These are phyloP conservation scores for Dermochelys coriacea DNA, from an alignment of 2,797 vertebrate genomes.

Conservation along the genomic window DNA sequence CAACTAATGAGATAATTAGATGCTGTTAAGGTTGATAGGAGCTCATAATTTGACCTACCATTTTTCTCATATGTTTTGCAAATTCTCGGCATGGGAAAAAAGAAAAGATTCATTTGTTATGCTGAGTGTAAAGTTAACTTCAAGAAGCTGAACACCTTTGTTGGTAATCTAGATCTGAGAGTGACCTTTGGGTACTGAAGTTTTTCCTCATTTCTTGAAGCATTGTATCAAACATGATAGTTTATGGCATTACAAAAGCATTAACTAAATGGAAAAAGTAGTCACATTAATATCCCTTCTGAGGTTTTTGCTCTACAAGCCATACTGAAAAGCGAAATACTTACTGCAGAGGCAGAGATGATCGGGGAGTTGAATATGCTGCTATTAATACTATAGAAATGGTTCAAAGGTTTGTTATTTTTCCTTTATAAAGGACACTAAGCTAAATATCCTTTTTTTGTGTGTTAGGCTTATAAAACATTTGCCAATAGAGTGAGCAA, in stretches of 20 bases:
- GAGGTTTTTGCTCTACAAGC: not conserved
- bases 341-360: accelerated
- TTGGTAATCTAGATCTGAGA: not conserved
- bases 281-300: not conserved
- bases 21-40: accelerated
- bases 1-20: accelerated
- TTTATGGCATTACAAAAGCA: accelerated
- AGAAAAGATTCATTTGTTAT: not conserved
- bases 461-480: conserved; percentile 92
- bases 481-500: conserved; percentile 95
- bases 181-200: not conserved
- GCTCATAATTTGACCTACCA: accelerated
- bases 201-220: not conserved
- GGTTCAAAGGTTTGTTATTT: accelerated
- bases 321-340: accelerated
- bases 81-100: accelerated
- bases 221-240: not conserved
- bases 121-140: not conserved
- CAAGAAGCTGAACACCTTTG: accelerated
- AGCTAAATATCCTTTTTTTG: not conserved
- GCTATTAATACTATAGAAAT: not conserved
- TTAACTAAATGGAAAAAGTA: not conserved
- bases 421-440: accelerated
- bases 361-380: not conserved
- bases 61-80: not conserved